A percentile compares a stretch with the other conserved stretches of the same genome.
phyloP scores from a whole-genome alignment of 1,140 invertebrate genomes.

The Theocolax elegans region DNA sequence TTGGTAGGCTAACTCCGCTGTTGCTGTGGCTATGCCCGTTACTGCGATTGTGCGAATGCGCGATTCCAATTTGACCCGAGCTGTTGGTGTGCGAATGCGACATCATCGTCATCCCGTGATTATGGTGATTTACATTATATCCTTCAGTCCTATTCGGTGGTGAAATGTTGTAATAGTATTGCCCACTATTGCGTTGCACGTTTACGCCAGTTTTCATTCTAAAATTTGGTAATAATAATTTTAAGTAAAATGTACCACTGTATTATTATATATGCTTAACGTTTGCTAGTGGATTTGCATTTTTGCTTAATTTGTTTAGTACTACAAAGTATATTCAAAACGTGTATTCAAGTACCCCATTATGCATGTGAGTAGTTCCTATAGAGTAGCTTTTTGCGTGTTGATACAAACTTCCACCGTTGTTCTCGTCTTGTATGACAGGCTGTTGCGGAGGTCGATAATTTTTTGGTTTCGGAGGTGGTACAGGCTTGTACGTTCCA shows the following conservation, averaged over 20 bases:
- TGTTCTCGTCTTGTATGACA: constrained; percentile 59
- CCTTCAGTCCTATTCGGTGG: constrained; percentile 45
- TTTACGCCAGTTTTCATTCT: constrained; percentile 57
- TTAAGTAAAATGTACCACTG: neutral
- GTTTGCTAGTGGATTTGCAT: too few species aligned
- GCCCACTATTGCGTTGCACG: constrained; percentile 61
- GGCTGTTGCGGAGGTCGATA: constrained; percentile 79
- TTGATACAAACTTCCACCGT: constrained; percentile 61
- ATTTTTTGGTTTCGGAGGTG: constrained; percentile 91
- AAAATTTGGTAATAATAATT: constrained; percentile 12
- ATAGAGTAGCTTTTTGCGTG: constrained; percentile 68
- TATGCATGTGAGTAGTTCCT: constrained; percentile 65
- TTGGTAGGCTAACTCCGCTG: constrained; percentile 46
- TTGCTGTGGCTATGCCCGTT: constrained; percentile 60
- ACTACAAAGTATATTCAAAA: neutral
- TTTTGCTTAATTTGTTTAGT: too few species aligned
- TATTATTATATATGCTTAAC: too few species aligned
- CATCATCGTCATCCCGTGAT: constrained; percentile 67
- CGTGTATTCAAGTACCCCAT: constrained; percentile 59
- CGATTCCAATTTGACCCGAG: constrained; percentile 59
- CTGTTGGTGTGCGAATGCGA: constrained; percentile 67
- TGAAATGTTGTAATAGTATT: constrained; percentile 74
- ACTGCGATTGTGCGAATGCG: constrained; percentile 68
- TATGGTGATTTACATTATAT: constrained; percentile 65
- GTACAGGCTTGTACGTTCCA: constrained; percentile 85